Percentiles rank a stretch among this genome's conserved stretches.
phyloP scores from a whole-genome alignment of 2,888 invertebrate genomes.

The Camptogramma bilineatum region DNA sequence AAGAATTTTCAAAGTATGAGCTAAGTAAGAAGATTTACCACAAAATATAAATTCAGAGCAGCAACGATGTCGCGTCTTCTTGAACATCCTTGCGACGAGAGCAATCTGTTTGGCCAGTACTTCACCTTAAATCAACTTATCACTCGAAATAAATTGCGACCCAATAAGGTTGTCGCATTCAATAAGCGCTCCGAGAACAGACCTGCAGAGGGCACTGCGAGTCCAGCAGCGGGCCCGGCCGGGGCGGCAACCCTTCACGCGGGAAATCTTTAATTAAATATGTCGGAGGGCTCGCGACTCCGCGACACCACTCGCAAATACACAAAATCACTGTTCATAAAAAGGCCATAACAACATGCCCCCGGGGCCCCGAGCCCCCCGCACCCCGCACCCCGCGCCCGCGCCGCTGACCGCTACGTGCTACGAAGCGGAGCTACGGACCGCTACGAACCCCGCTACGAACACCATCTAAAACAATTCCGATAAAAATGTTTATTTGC shows the following conservation, averaged over 20 bases:
- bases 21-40: too few species aligned
- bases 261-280: slow-evolving; percentile 59
- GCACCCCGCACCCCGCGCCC: slow-evolving; percentile 26
- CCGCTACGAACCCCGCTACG: slow-evolving; percentile 32
- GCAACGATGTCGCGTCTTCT: neutral
- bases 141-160: slow-evolving; percentile 27
- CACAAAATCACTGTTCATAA: slow-evolving; percentile 65
- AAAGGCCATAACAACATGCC: slow-evolving; percentile 51
- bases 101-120: slow-evolving; percentile 6
- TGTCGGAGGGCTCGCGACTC: slow-evolving; percentile 39
- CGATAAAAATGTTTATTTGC: slow-evolving; percentile 6
- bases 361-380: slow-evolving; percentile 48
- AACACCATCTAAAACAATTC: slow-evolving; percentile 2
- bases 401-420: slow-evolving; percentile 30
- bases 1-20: too few species aligned
- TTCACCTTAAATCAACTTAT: slow-evolving; percentile 23
- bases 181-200: slow-evolving; percentile 28
- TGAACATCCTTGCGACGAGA: neutral
- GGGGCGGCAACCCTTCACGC: slow-evolving; percentile 48
- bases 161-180: slow-evolving; percentile 36
- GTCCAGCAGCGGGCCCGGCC: slow-evolving; percentile 21
- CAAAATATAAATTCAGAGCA: neutral
- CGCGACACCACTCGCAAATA: slow-evolving; percentile 54
- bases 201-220: slow-evolving; percentile 27
- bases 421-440: slow-evolving; percentile 14